Evolutionary conservation across 2,113 vertebrate species (phyloP).

Genomic region (Narcine bancroftii): DNA sequence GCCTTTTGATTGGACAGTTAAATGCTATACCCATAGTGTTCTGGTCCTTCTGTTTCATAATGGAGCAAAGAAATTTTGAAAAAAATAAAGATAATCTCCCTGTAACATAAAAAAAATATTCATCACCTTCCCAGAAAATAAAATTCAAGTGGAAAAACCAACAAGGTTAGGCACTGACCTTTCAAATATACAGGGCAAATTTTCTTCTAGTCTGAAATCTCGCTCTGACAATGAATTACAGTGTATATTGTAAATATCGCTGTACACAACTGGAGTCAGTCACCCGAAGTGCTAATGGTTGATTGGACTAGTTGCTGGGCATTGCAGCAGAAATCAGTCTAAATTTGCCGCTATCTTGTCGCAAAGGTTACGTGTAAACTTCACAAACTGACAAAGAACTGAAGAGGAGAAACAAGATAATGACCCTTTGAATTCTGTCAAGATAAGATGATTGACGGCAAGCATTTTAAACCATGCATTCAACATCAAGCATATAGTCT

Average conservation of each 20-base stretch:
- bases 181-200: background rate
- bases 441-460: conserved; percentile 1
- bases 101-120: background rate
- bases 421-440: background rate
- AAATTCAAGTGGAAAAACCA: background rate
- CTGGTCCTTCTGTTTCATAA: background rate
- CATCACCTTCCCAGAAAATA: conserved; percentile 12
- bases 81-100: background rate
- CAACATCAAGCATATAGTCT: background rate
- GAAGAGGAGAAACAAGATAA: background rate
- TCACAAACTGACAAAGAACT: background rate
- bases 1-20: too few relatives aligned
- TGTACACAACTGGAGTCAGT: background rate
- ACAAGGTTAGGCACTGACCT: background rate
- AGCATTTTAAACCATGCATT: background rate
- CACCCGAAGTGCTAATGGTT: conserved; percentile 14
- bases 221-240: background rate
- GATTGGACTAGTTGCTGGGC: background rate
- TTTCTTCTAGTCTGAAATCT: conserved; percentile 12
- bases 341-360: background rate
- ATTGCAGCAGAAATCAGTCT: conserved; percentile 1
- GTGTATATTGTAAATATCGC: background rate
- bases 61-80: background rate
- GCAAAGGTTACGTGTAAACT: background rate
- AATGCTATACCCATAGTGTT: background rate